Percentiles rank a stretch among this genome's conserved stretches.
Conservation (phyloP, 2,888 invertebrate species). For the Drosophila lutescens region DNA sequence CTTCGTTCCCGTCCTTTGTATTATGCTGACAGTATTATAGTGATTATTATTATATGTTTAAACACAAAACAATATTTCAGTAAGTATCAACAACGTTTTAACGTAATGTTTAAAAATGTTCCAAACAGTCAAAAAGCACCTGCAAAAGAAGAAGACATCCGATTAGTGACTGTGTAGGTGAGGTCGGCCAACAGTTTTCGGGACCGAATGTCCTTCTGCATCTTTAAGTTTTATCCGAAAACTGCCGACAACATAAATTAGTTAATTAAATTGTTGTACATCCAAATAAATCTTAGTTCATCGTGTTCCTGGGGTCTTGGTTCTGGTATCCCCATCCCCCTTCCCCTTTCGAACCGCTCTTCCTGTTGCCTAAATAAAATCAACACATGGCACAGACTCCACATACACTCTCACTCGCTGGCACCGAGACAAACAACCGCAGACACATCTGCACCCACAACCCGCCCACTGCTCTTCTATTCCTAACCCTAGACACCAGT, state of each 20-base stretch:
- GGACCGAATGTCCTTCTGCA: not conserved
- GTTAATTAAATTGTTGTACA: not conserved
- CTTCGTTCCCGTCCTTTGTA: constrained; percentile 28
- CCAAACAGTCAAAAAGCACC: constrained; percentile 85
- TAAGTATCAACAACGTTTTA: constrained; percentile 84
- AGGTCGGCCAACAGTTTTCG: constrained; percentile 3
- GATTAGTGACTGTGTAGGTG: constrained; percentile 4
- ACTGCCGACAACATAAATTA: not conserved
- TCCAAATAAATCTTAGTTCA: constrained; percentile 18
- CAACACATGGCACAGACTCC: constrained; percentile 24
- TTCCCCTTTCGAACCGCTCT: constrained; percentile 9
- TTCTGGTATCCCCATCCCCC: not conserved
- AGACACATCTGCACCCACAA: constrained; percentile 28
- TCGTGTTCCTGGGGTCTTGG: constrained; percentile 12
- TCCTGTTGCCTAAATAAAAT: constrained; percentile 51
- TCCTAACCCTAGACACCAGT: constrained; percentile 51
- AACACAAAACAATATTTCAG: constrained; percentile 82
- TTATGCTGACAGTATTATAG: constrained; percentile 42
- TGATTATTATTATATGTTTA: constrained; percentile 53
- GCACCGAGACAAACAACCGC: constrained; percentile 23
- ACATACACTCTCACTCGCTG: not conserved
- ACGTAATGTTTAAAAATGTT: constrained; percentile 85
- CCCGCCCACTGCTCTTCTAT: constrained; percentile 1
- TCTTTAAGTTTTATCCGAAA: constrained; percentile 3
- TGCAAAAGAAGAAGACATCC: constrained; percentile 60